Conservation (phyloP, 2,888 invertebrate genomes). For the Clepsis dumicolana region DNA sequence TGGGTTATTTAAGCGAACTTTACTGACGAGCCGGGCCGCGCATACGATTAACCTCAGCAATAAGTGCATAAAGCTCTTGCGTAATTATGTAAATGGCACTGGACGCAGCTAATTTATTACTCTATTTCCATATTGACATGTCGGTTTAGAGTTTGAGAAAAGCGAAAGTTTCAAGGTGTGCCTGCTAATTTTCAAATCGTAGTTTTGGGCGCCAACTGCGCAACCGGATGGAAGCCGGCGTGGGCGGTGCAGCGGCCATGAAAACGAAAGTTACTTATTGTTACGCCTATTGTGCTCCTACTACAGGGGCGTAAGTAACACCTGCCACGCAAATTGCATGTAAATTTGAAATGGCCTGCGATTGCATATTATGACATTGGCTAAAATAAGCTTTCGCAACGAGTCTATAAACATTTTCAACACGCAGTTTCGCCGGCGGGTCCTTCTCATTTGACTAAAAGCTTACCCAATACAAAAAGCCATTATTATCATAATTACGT, state of each 20-base stretch:
- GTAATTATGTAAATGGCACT: conserved; percentile 72
- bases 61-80: conserved; percentile 70
- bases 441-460: conserved; percentile 19
- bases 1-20: conserved; percentile 59
- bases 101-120: conserved; percentile 65
- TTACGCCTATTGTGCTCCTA: conserved; percentile 54
- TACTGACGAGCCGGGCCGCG: conserved; percentile 62
- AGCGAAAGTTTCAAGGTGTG: conserved; percentile 58
- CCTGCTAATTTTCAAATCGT: conserved; percentile 29
- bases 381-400: conserved; percentile 60
- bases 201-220: conserved; percentile 21
- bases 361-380: conserved; percentile 71
- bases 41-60: conserved; percentile 67
- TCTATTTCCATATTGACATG: conserved; percentile 50
- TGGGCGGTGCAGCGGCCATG: conserved; percentile 53
- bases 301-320: conserved; percentile 57
- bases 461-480: conserved; percentile 25
- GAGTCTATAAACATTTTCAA: conserved; percentile 59
- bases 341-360: conserved; percentile 54
- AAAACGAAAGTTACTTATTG: conserved; percentile 65
- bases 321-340: conserved; percentile 63
- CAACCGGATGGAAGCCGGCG: conserved; percentile 24
- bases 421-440: conserved; percentile 60
- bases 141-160: conserved; percentile 47
- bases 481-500: conserved; percentile 7